A percentile compares a stretch with the other conserved stretches of the same genome.
These are phyloP conservation scores for Drosophila melanica DNA, from an alignment of 1,140 invertebrate species.

Conservation along the genomic window DNA sequence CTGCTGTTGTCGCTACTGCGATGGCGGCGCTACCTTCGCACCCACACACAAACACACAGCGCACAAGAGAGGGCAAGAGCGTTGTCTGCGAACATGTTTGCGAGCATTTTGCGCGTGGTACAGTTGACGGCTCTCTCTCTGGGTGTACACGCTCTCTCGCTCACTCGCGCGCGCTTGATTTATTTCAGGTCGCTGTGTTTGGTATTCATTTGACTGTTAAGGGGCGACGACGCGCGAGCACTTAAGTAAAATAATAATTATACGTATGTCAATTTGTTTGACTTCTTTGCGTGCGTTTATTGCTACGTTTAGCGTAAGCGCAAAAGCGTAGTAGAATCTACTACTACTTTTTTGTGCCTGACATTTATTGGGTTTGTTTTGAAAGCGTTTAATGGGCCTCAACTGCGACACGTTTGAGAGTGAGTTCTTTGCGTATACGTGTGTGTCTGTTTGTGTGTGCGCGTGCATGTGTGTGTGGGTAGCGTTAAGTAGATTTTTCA, in stretches of 20 bases:
- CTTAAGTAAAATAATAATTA: slow-evolving; percentile 84
- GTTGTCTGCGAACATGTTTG: slow-evolving; percentile 30
- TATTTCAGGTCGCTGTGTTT: slow-evolving; percentile 78
- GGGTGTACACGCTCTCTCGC: slow-evolving; percentile 17
- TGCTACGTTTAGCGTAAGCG: slow-evolving; percentile 42
- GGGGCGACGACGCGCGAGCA: slow-evolving; percentile 80
- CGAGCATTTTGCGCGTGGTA: slow-evolving; percentile 43
- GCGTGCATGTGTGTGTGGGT: slow-evolving; percentile 29
- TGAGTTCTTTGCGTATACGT: slow-evolving; percentile 31
- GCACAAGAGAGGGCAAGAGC: slow-evolving; percentile 5
- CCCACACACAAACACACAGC: slow-evolving; percentile 53
- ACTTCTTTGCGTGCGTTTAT: slow-evolving; percentile 70
- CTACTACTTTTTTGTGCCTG: slow-evolving; percentile 52
- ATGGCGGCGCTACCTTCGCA: slow-evolving; percentile 55
- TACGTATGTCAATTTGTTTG: slow-evolving; percentile 84
- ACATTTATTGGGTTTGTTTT: slow-evolving; percentile 80
- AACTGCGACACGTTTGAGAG: background rate
- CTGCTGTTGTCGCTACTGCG: slow-evolving; percentile 31
- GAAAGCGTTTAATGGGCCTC: slow-evolving; percentile 59
- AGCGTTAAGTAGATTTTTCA: slow-evolving; percentile 83
- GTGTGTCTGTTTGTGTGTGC: slow-evolving; percentile 20
- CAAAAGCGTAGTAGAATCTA: slow-evolving; percentile 53
- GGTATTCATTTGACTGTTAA: slow-evolving; percentile 78
- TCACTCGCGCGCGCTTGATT: slow-evolving; percentile 58
- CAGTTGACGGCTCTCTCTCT: slow-evolving; percentile 59